A percentile compares a stretch with the other conserved stretches of the same genome.
Evolutionary conservation across 2,113 vertebrate species (phyloP).

Genomic region (Blennius ocellaris): DNA sequence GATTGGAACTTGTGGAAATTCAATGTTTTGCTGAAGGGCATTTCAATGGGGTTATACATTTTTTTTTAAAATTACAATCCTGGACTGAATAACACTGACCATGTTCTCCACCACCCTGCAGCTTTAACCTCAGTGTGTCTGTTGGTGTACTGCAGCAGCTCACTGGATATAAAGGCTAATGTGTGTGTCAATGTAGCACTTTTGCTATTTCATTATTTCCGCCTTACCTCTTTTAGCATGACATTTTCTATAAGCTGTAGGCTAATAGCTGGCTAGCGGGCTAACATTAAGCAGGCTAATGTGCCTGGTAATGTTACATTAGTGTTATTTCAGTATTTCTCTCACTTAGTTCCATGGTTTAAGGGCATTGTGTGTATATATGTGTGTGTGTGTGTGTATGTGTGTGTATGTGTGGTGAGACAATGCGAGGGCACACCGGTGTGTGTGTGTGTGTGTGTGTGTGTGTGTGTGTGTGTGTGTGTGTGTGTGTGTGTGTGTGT

Average conservation of each 20-base stretch:
- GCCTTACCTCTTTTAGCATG: slow-evolving; percentile 62
- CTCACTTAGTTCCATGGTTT: slow-evolving; percentile 76
- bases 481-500: slow-evolving; percentile 31
- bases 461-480: slow-evolving; percentile 33
- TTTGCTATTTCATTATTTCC: slow-evolving; percentile 51
- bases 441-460: slow-evolving; percentile 2
- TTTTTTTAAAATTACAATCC: neutral
- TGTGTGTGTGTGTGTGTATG: slow-evolving; percentile 34
- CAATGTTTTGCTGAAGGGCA: slow-evolving; percentile 42
- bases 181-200: slow-evolving; percentile 52
- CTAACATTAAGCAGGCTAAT: slow-evolving; percentile 79
- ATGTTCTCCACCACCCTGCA: slow-evolving; percentile 7
- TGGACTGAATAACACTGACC: slow-evolving; percentile 6
- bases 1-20: slow-evolving; percentile 14
- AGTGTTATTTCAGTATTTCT: slow-evolving; percentile 75
- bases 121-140: slow-evolving; percentile 33
- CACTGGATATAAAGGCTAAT: slow-evolving; percentile 26
- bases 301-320: slow-evolving; percentile 79
- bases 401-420: slow-evolving; percentile 7
- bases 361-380: slow-evolving; percentile 62
- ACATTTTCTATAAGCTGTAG: slow-evolving; percentile 72
- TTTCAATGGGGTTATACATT: neutral
- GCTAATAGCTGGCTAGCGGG: slow-evolving; percentile 77
- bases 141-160: slow-evolving; percentile 6
- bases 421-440: slow-evolving; percentile 54